phyloP scores from a whole-genome alignment of 2,113 vertebrate species.

The Stercorarius parasiticus region DNA sequence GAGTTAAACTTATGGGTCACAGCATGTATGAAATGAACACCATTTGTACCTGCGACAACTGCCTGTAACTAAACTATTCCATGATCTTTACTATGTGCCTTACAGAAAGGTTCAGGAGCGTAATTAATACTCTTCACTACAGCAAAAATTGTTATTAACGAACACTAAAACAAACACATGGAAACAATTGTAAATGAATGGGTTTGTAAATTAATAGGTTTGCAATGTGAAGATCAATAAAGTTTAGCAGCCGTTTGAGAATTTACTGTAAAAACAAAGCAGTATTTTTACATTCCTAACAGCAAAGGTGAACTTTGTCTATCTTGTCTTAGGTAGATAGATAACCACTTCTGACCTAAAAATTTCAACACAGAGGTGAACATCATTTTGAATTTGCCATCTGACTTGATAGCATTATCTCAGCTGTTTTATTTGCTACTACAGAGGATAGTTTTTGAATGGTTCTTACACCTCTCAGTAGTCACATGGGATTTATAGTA shows the following conservation, averaged over 20 bases:
- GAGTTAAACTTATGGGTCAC: not conserved
- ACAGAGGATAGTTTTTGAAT: not conserved
- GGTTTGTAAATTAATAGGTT: not conserved
- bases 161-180: conserved; percentile 24
- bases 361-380: not conserved
- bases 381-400: not conserved
- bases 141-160: conserved; percentile 38
- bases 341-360: not conserved
- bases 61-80: conserved; percentile 41
- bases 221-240: not conserved
- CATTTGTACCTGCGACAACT: not conserved
- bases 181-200: conserved; percentile 16
- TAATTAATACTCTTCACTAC: not conserved
- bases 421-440: not conserved
- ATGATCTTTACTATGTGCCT: not conserved
- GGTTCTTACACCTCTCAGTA: not conserved
- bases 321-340: not conserved
- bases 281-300: not conserved
- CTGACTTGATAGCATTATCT: not conserved
- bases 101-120: not conserved
- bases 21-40: not conserved
- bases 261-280: not conserved
- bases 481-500: not conserved
- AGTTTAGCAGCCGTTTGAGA: not conserved
- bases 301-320: not conserved